phyloP scores from a whole-genome alignment of 2,113 vertebrate species.

The Syrrhaptes paradoxus region DNA sequence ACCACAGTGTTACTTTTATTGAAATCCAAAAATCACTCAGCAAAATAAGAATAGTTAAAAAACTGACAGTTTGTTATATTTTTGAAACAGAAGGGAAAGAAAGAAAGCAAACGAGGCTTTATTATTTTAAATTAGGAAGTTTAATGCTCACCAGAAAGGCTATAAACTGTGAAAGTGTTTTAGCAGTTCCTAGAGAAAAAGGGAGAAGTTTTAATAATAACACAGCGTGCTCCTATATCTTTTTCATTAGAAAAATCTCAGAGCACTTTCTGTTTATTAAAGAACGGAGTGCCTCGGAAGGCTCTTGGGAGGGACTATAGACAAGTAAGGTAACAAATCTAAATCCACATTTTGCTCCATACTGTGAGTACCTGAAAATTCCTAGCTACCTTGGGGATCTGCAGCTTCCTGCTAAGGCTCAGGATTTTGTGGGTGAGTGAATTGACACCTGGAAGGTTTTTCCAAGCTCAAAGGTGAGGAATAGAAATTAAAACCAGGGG shows the following conservation, averaged over 20 bases:
- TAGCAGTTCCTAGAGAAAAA: conserved; percentile 60
- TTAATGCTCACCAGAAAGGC: conserved; percentile 60
- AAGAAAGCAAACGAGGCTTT: conserved; percentile 35
- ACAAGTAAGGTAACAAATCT: conserved; percentile 33
- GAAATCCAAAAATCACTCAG: conserved; percentile 60
- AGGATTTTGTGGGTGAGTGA: neutral
- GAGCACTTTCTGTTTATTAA: conserved; percentile 59
- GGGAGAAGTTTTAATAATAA: conserved; percentile 64
- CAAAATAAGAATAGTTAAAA: conserved; percentile 55
- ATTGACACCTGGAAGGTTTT: fast-evolving
- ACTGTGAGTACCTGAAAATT: neutral
- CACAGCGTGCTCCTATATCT: conserved; percentile 54
- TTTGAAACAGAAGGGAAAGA: conserved; percentile 35
- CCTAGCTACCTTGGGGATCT: neutral
- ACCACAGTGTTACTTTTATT: conserved; percentile 62
- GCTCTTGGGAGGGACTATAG: conserved; percentile 6
- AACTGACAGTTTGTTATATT: conserved; percentile 6
- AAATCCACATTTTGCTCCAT: neutral
- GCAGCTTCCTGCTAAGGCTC: neutral
- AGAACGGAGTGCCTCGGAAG: conserved; percentile 42
- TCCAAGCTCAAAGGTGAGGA: neutral
- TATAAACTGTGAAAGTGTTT: conserved; percentile 68
- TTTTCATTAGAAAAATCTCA: conserved; percentile 65
- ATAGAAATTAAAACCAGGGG: neutral
- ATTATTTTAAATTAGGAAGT: conserved; percentile 67